These are phyloP conservation scores for Anorthoa munda DNA, from an alignment of 2,888 invertebrate species.

Conservation along the genomic window DNA sequence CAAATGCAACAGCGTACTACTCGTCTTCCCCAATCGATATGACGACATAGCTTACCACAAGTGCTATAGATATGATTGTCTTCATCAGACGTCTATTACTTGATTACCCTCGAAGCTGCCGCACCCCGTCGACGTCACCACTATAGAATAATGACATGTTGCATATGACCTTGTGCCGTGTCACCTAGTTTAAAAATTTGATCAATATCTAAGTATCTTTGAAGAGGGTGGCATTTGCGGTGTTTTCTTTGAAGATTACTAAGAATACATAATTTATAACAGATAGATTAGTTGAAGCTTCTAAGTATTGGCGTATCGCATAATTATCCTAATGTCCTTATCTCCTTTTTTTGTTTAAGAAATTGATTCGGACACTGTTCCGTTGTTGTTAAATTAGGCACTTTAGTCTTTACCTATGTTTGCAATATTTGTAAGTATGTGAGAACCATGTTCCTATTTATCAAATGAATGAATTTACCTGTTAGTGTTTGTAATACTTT, in stretches of 20 bases:
- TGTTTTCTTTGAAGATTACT: not conserved
- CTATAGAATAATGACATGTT: conserved; percentile 46
- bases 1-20: conserved; percentile 19
- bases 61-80: conserved; percentile 44
- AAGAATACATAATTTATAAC: not conserved
- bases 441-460: too few species aligned
- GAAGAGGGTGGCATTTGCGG: conserved; percentile 6
- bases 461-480: too few species aligned
- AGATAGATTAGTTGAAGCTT: not conserved
- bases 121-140: conserved; percentile 56
- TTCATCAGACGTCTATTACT: conserved; percentile 67
- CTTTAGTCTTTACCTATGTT: too few species aligned
- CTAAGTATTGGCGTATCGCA: not conserved
- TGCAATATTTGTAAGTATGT: too few species aligned
- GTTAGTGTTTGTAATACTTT: too few species aligned
- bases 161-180: conserved; percentile 45
- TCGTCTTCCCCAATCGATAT: conserved; percentile 22
- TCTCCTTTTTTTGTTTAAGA: too few species aligned
- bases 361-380: too few species aligned
- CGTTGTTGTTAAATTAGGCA: too few species aligned
- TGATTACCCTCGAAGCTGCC: conserved; percentile 63
- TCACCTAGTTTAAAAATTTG: conserved; percentile 27
- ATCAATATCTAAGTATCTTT: not conserved
- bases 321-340: not conserved
- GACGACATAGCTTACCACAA: not conserved